phyloP scores from a whole-genome alignment of 64 coral and sea anemone species.

The Platygyra sinensis region DNA sequence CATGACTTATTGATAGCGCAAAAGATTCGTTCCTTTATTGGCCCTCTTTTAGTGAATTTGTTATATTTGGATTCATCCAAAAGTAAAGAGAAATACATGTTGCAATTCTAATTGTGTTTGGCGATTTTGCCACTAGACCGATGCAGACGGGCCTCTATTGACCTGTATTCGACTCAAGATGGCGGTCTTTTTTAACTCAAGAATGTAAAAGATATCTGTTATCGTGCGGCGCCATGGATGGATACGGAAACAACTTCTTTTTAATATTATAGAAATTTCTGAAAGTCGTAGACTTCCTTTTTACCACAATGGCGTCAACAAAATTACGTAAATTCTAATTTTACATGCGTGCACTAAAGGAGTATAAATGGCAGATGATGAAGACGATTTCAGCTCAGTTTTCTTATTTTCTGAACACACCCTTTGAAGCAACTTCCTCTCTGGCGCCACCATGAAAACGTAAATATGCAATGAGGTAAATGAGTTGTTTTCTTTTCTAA shows the following conservation, averaged over 20 bases:
- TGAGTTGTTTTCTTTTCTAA: too few species aligned
- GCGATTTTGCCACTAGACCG: neutral
- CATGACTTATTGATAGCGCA: too few species aligned
- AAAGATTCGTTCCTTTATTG: too few species aligned
- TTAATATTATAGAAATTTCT: neutral
- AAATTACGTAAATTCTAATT: neutral
- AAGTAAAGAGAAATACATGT: neutral
- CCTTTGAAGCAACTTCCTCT: too few species aligned
- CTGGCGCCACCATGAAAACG: neutral
- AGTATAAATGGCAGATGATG: too few species aligned
- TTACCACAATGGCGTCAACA: constrained; percentile 1
- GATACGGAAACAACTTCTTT: constrained; percentile 1
- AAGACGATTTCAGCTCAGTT: too few species aligned
- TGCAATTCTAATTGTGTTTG: neutral
- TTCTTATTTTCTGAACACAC: too few species aligned
- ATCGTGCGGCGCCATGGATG: neutral
- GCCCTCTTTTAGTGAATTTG: neutral
- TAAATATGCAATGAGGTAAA: too few species aligned
- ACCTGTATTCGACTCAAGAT: constrained; percentile 4
- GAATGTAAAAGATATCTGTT: neutral
- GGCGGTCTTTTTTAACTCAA: constrained; percentile 8
- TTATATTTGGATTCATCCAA: neutral
- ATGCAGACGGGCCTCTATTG: constrained; percentile 25
- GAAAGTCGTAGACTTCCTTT: neutral
- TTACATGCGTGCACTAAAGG: too few species aligned